A percentile compares a stretch with the other conserved stretches of the same genome.
Evolutionary conservation across 2,113 vertebrate species (phyloP).

Genomic region (Rhineura floridana): DNA sequence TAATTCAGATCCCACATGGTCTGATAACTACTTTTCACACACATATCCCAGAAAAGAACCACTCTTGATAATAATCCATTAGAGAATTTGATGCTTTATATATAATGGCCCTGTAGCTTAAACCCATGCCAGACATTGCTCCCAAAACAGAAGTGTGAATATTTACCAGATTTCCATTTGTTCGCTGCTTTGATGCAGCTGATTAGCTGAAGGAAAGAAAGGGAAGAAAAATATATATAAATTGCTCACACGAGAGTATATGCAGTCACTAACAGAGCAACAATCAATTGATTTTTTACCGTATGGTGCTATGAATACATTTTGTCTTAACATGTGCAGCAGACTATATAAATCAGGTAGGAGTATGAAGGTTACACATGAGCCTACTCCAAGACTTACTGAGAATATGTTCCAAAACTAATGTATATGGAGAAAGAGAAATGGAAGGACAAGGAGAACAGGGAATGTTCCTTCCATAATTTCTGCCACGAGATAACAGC

Average conservation of each 20-base stretch:
- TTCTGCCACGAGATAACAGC: not conserved
- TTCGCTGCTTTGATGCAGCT: slow-evolving; percentile 77
- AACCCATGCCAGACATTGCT: slow-evolving; percentile 15
- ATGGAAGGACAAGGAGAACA: not conserved
- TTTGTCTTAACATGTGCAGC: no score
- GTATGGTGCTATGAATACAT: not conserved
- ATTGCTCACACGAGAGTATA: slow-evolving; percentile 20
- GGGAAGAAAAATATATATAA: not conserved
- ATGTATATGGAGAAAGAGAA: not conserved
- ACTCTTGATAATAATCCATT: not conserved
- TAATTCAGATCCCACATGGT: not conserved
- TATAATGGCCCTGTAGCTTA: not conserved
- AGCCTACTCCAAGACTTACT: not conserved
- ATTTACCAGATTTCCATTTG: slow-evolving; percentile 80
- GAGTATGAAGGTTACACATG: no score
- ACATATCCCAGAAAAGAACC: not conserved
- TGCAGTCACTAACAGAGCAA: not conserved
- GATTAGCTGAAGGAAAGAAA: slow-evolving; percentile 81
- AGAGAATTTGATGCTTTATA: not conserved
- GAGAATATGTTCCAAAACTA: not conserved
- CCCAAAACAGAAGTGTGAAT: slow-evolving; percentile 26
- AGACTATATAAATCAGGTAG: not conserved
- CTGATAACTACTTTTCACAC: not conserved
- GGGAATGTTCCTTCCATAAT: not conserved
- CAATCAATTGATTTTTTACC: not conserved